These are phyloP conservation scores for Catharus fuscescens DNA, from an alignment of 2,113 vertebrate genomes.

Conservation along the genomic window DNA sequence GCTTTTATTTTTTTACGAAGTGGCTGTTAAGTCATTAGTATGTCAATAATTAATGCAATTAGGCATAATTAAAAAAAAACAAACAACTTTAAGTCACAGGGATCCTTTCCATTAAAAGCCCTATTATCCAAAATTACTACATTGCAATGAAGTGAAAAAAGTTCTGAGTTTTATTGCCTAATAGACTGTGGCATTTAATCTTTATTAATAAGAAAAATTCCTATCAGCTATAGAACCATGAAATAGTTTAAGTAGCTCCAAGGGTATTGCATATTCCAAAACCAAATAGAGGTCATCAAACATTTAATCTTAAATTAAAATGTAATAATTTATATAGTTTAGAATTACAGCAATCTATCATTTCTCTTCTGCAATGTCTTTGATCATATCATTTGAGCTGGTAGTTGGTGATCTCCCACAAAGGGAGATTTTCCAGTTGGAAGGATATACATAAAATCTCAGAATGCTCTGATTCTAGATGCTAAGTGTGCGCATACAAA, in stretches of 20 bases:
- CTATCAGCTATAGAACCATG: neutral
- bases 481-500: neutral
- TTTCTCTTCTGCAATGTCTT: neutral
- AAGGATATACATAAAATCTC: neutral
- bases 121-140: slow-evolving; percentile 43
- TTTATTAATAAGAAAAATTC: neutral
- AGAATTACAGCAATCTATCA: neutral
- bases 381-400: neutral
- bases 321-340: neutral
- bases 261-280: slow-evolving; percentile 16
- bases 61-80: neutral
- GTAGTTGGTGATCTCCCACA: neutral
- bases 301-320: slow-evolving; percentile 11
- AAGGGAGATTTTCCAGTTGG: neutral
- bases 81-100: slow-evolving; percentile 6
- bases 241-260: neutral
- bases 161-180: neutral
- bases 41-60: slow-evolving; percentile 30
- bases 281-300: neutral
- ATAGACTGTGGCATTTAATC: slow-evolving; percentile 21
- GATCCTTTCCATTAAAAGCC: slow-evolving; percentile 23
- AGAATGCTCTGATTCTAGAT: neutral
- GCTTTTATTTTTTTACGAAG: slow-evolving; percentile 15
- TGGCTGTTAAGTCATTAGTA: slow-evolving; percentile 36
- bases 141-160: slow-evolving; percentile 32